Conservation (phyloP, 2,113 vertebrate genomes). For the Scomber colias region DNA sequence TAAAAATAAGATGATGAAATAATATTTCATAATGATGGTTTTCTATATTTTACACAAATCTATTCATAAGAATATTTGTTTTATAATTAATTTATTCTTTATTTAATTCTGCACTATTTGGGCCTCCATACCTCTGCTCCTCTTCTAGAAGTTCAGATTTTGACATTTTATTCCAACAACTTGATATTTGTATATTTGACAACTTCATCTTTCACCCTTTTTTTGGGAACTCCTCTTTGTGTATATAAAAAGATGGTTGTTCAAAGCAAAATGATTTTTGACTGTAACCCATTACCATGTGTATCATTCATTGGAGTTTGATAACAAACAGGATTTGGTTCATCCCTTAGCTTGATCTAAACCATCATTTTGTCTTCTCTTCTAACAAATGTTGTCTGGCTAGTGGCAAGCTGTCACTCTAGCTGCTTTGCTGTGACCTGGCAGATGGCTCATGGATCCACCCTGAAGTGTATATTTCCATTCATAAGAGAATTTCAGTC, state of each 20-base stretch:
- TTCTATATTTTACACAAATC: too few species aligned
- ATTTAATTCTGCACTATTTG: neutral
- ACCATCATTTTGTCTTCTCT: constrained; percentile 16
- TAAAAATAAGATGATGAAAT: too few species aligned
- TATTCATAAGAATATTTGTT: neutral
- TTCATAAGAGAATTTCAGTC: constrained; percentile 48
- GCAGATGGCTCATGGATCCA: constrained; percentile 42
- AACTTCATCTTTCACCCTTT: too few species aligned
- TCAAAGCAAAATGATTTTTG: neutral
- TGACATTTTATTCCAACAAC: neutral
- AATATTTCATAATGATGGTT: too few species aligned
- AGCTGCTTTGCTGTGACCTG: constrained; percentile 41
- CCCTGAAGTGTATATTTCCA: constrained; percentile 66
- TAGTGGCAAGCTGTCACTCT: constrained; percentile 10
- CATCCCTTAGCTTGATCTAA: constrained; percentile 8
- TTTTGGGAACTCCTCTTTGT: neutral
- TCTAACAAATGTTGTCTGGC: constrained; percentile 40
- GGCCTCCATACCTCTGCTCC: neutral
- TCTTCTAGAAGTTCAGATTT: neutral
- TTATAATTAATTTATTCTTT: neutral
- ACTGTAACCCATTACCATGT: neutral
- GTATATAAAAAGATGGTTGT: constrained; percentile 22
- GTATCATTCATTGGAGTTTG: neutral
- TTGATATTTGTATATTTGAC: neutral
- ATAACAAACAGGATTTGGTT: neutral